These are phyloP conservation scores for Ips nitidus DNA, from an alignment of 1,140 invertebrate genomes.

Conservation along the genomic window DNA sequence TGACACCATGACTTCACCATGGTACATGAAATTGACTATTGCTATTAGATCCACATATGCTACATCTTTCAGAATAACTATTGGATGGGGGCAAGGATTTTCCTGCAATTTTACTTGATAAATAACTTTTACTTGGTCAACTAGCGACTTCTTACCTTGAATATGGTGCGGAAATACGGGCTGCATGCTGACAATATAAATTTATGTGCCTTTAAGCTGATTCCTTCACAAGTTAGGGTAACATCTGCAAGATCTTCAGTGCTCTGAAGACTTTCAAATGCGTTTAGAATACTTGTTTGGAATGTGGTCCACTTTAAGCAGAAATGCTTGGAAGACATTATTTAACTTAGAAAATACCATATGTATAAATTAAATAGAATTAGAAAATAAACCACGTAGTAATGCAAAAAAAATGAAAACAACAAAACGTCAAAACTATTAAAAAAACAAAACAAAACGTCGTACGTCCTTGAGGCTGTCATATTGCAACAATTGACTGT, in stretches of 20 bases:
- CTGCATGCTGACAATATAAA: slow-evolving; percentile 58
- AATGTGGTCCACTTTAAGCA: slow-evolving; percentile 68
- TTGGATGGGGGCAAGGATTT: slow-evolving; percentile 82
- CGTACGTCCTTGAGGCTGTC: no score
- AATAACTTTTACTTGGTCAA: neutral
- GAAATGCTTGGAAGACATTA: slow-evolving; percentile 56
- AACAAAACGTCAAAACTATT: slow-evolving; percentile 25
- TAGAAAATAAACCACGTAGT: slow-evolving; percentile 32
- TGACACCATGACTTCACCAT: slow-evolving; percentile 73
- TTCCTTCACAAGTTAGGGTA: slow-evolving; percentile 62
- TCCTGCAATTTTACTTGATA: slow-evolving; percentile 55
- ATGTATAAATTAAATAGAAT: slow-evolving; percentile 21
- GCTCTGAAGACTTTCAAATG: slow-evolving; percentile 58
- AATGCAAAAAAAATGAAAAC: slow-evolving; percentile 26
- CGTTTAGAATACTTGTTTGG: slow-evolving; percentile 58
- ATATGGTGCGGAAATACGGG: slow-evolving; percentile 55
- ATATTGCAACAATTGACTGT: no score
- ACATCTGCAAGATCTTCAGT: slow-evolving; percentile 64
- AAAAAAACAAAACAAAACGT: slow-evolving; percentile 30
- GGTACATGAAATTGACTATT: slow-evolving; percentile 76
- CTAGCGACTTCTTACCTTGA: slow-evolving; percentile 48
- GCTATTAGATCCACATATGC: slow-evolving; percentile 65
- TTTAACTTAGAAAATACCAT: slow-evolving; percentile 18
- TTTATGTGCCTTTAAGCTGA: slow-evolving; percentile 56
- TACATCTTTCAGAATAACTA: slow-evolving; percentile 77